Conservation (phyloP, 2,888 invertebrate genomes). For the Agrochola lota region DNA sequence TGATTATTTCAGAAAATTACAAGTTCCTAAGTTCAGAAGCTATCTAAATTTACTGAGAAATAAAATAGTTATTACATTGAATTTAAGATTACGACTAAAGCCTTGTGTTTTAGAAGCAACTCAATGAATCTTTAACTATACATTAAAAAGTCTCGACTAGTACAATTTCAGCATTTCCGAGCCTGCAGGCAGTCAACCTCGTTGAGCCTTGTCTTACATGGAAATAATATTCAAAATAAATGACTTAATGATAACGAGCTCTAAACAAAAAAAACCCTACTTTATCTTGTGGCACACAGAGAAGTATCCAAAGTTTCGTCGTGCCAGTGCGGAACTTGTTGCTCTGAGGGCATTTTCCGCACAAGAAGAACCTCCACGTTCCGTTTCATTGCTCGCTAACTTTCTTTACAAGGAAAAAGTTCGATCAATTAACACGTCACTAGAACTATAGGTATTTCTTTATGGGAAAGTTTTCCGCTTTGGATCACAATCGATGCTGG, state of each 20-base stretch:
- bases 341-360: constrained; percentile 58
- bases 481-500: background rate
- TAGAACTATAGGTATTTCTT: constrained; percentile 22
- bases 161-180: background rate
- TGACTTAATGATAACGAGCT: background rate
- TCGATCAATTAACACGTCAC: constrained; percentile 51
- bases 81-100: too few relatives aligned
- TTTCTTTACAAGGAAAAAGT: constrained; percentile 44
- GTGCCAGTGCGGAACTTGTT: constrained; percentile 60
- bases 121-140: background rate
- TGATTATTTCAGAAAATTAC: too few relatives aligned
- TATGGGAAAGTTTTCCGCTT: constrained; percentile 8
- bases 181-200: background rate
- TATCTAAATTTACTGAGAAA: too few relatives aligned
- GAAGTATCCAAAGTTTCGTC: constrained; percentile 54
- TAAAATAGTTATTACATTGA: too few relatives aligned
- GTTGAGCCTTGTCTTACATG: background rate
- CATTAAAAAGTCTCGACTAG: background rate
- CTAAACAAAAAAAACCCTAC: background rate
- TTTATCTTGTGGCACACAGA: constrained; percentile 9
- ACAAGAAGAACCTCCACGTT: constrained; percentile 46
- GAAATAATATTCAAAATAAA: background rate
- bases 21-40: too few relatives aligned
- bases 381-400: constrained; percentile 51
- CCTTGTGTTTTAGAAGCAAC: background rate